Evolutionary conservation across 2,113 vertebrate genomes (phyloP).

Genomic region (Atherinomorus stipes): DNA sequence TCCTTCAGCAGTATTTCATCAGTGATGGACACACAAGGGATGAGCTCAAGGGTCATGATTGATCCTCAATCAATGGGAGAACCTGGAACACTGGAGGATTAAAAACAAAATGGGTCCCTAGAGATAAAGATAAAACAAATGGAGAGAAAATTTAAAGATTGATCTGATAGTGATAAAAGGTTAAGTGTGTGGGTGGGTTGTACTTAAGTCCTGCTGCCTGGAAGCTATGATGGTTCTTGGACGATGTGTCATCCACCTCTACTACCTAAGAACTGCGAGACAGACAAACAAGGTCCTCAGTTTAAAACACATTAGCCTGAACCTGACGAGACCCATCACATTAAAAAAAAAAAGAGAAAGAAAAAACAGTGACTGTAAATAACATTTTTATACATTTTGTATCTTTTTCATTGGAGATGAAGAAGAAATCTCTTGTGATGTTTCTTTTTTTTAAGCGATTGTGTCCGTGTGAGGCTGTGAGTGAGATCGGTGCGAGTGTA

Average conservation of each 20-base stretch:
- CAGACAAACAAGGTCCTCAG: slow-evolving; percentile 51
- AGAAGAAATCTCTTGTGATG: slow-evolving; percentile 90
- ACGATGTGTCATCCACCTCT: slow-evolving; percentile 48
- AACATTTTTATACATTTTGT: slow-evolving; percentile 96
- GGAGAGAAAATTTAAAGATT: slow-evolving; percentile 12
- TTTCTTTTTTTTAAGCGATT: slow-evolving; percentile 86
- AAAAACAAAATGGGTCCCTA: slow-evolving; percentile 28
- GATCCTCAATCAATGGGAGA: slow-evolving; percentile 34
- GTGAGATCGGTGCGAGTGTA: slow-evolving; percentile 65
- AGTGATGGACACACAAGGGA: slow-evolving; percentile 39
- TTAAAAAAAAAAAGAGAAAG: slow-evolving; percentile 22
- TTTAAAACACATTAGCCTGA: slow-evolving; percentile 49
- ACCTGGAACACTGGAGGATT: slow-evolving; percentile 48
- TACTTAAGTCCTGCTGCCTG: slow-evolving; percentile 25
- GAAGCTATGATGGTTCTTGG: slow-evolving; percentile 14
- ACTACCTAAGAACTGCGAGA: slow-evolving; percentile 63
- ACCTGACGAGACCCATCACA: slow-evolving; percentile 10
- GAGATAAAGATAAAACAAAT: slow-evolving; percentile 26
- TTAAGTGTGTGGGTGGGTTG: slow-evolving; percentile 6
- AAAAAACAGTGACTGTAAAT: slow-evolving; percentile 77
- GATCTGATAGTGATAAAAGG: slow-evolving; percentile 1
- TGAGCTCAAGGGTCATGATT: slow-evolving; percentile 27
- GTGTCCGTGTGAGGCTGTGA: slow-evolving; percentile 80
- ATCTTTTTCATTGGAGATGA: slow-evolving; percentile 97
- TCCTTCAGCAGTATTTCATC: slow-evolving; percentile 62